Evolutionary conservation across 2,888 invertebrate species (phyloP).

Genomic region (Antheraea yamamai): DNA sequence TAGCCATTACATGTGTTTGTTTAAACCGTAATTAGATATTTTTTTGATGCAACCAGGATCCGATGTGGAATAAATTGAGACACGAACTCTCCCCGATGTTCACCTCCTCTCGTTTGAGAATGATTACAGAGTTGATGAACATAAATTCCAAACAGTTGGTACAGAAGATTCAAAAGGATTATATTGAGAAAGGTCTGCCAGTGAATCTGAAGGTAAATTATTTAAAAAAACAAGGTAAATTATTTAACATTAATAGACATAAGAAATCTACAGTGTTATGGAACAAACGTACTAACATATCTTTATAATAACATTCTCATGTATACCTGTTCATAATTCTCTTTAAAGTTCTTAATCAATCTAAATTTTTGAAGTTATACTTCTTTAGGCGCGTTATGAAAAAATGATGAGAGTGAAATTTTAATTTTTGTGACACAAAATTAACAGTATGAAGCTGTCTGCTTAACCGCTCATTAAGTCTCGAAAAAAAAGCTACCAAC

Average conservation of each 20-base stretch:
- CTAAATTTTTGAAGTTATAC: no score
- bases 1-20: neutral
- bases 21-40: neutral
- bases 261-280: no score
- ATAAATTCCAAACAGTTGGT: conserved; percentile 57
- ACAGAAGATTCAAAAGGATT: conserved; percentile 53
- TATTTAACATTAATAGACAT: neutral
- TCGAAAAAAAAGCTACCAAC: no score
- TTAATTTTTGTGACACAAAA: no score
- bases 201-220: conserved; percentile 59
- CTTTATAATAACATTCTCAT: no score
- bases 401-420: no score
- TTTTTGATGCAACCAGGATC: conserved; percentile 47
- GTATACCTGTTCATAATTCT: no score
- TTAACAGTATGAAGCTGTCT: no score
- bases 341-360: no score
- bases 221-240: conserved; percentile 49
- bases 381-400: no score
- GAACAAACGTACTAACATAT: no score
- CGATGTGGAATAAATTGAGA: conserved; percentile 58
- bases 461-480: no score
- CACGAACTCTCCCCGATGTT: conserved; percentile 63
- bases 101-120: conserved; percentile 53
- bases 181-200: conserved; percentile 47
- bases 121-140: conserved; percentile 64